Conservation (phyloP, 2,888 invertebrate genomes). For the Autographa pulchrina region DNA sequence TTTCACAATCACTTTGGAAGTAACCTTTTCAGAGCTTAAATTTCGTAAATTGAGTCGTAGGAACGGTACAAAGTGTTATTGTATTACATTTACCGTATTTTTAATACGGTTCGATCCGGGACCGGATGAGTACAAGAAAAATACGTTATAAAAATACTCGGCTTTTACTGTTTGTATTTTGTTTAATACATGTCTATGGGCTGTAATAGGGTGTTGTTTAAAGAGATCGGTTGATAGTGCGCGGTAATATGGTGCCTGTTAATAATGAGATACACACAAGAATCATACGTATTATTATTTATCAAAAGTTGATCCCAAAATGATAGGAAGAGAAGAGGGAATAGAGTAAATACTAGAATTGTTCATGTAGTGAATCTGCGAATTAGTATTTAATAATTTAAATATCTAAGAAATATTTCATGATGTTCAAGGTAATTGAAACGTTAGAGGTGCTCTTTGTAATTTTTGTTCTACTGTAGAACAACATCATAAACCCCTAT, state of each 20-base stretch:
- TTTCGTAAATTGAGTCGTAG: constrained; percentile 30
- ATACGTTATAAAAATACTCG: background rate
- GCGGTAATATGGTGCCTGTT: background rate
- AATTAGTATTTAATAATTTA: too few relatives aligned
- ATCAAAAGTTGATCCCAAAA: too few relatives aligned
- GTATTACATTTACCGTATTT: constrained; percentile 17
- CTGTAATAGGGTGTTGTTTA: background rate
- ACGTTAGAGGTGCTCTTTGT: too few relatives aligned
- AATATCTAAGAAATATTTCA: too few relatives aligned
- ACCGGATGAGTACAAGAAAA: background rate
- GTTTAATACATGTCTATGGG: background rate
- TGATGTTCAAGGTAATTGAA: too few relatives aligned
- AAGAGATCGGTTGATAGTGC: background rate
- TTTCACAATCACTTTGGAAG: constrained; percentile 47
- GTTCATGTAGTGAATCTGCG: too few relatives aligned
- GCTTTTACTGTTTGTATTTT: background rate
- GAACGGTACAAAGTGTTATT: constrained; percentile 28
- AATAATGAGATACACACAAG: background rate
- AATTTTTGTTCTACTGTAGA: too few relatives aligned
- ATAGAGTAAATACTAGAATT: too few relatives aligned
- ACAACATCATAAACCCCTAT: too few relatives aligned
- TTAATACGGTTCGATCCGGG: background rate
- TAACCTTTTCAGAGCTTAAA: constrained; percentile 36
- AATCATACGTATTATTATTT: too few relatives aligned
- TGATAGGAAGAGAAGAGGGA: too few relatives aligned